Percentiles rank a stretch among this genome's conserved stretches.
These are phyloP conservation scores for Molothrus aeneus DNA, from an alignment of 2,797 vertebrate species.

Conservation along the genomic window DNA sequence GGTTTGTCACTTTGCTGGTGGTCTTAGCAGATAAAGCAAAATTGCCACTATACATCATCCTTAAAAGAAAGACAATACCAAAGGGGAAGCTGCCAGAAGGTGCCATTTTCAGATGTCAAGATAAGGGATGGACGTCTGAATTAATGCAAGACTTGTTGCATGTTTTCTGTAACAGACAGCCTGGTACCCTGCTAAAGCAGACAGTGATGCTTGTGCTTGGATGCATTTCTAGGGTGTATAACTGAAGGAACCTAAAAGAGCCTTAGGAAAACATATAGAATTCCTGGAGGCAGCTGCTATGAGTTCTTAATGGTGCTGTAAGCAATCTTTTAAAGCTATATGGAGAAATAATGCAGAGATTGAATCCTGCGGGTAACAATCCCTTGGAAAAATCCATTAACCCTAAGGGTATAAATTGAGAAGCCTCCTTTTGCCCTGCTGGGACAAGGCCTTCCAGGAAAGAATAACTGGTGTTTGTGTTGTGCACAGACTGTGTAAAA, in stretches of 20 bases:
- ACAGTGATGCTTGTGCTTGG: neutral
- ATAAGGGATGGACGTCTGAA: slow-evolving; percentile 58
- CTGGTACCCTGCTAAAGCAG: slow-evolving; percentile 17
- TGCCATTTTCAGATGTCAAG: slow-evolving; percentile 69
- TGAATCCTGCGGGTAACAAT: neutral
- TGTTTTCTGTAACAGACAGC: slow-evolving; percentile 38
- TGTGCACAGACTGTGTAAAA: neutral
- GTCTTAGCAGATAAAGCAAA: slow-evolving; percentile 63
- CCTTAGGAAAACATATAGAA: neutral
- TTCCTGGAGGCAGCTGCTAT: neutral
- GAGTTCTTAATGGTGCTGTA: neutral
- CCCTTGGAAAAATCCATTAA: neutral
- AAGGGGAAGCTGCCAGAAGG: slow-evolving; percentile 63
- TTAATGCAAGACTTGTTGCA: slow-evolving; percentile 68
- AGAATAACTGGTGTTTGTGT: neutral
- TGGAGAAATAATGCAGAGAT: neutral
- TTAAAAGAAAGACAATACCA: slow-evolving; percentile 59
- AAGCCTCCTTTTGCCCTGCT: neutral
- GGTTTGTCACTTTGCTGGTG: slow-evolving; percentile 59
- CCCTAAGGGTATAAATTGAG: neutral
- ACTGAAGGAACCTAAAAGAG: neutral
- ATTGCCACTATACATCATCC: slow-evolving; percentile 64
- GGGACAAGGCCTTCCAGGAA: neutral
- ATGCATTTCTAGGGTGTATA: neutral
- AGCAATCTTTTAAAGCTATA: neutral